Percentiles rank a stretch among this genome's conserved stretches.
These are phyloP conservation scores for Suncus etruscus DNA, from an alignment of 2,113 vertebrate species.

Conservation along the genomic window DNA sequence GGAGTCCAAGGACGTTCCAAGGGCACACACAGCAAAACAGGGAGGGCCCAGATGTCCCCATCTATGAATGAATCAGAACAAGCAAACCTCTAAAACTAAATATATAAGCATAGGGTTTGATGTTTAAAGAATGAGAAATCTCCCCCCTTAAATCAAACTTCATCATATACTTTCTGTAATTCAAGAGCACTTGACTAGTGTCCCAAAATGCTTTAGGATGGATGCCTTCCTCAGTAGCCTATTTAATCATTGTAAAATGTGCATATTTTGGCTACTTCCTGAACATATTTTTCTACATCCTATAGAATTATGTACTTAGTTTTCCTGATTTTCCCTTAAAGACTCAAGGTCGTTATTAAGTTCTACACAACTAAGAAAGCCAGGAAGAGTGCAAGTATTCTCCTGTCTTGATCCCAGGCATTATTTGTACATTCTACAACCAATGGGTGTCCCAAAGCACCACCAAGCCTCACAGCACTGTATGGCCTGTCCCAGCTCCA, in stretches of 20 bases:
- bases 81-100: background rate
- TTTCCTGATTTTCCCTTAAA: slow-evolving; percentile 38
- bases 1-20: too few relatives aligned
- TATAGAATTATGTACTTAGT: background rate
- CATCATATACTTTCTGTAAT: background rate
- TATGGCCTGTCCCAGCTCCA: too few relatives aligned
- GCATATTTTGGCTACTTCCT: background rate
- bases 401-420: too few relatives aligned
- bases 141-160: slow-evolving; percentile 11
- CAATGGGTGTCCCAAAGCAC: too few relatives aligned
- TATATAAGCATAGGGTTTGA: background rate
- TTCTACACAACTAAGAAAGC: background rate
- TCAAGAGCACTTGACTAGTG: background rate
- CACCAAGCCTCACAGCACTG: too few relatives aligned
- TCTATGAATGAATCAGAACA: background rate
- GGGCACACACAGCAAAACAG: background rate
- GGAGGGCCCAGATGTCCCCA: background rate
- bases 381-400: too few relatives aligned
- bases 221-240: background rate
- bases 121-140: background rate
- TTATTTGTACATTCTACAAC: too few relatives aligned
- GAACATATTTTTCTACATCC: background rate
- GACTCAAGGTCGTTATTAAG: background rate
- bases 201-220: background rate
- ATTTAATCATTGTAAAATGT: background rate